Conservation (phyloP, 2,888 invertebrate genomes). For the Sphaeridia pumilis region DNA sequence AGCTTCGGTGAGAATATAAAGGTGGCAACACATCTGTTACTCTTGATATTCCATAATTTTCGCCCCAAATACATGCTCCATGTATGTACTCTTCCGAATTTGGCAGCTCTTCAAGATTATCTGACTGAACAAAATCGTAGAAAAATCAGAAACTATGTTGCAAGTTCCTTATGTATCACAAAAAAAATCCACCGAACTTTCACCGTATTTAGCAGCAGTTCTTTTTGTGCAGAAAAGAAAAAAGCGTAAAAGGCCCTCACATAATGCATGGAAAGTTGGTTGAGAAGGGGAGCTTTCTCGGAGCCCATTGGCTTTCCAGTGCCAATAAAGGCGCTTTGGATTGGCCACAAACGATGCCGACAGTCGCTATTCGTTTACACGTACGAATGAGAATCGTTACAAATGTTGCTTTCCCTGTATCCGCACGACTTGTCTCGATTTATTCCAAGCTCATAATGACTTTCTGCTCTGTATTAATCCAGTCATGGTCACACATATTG, state of each 20-base stretch:
- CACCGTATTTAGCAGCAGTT: too few relatives aligned
- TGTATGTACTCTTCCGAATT: too few relatives aligned
- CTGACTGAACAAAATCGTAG: too few relatives aligned
- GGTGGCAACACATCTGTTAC: too few relatives aligned
- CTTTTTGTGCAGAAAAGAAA: too few relatives aligned
- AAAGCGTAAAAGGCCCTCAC: constrained; percentile 1
- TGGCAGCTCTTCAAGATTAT: too few relatives aligned
- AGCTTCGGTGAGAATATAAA: too few relatives aligned
- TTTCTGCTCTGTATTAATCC: constrained; percentile 34
- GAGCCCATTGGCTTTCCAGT: constrained; percentile 35
- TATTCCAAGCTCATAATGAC: constrained; percentile 38
- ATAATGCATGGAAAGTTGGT: neutral
- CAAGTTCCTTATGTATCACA: too few relatives aligned
- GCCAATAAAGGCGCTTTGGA: constrained; percentile 29
- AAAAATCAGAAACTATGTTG: too few relatives aligned
- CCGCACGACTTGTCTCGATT: constrained; percentile 19
- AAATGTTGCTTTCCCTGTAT: constrained; percentile 31
- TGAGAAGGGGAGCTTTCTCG: constrained; percentile 28
- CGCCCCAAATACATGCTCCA: too few relatives aligned
- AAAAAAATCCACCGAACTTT: too few relatives aligned
- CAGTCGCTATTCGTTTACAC: constrained; percentile 33
- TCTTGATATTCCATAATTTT: too few relatives aligned
- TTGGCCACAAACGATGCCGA: constrained; percentile 31
- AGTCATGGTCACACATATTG: constrained; percentile 16
- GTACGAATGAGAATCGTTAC: constrained; percentile 37